Conservation (phyloP, 2,888 invertebrate species). For the Cephonodes hylas region DNA sequence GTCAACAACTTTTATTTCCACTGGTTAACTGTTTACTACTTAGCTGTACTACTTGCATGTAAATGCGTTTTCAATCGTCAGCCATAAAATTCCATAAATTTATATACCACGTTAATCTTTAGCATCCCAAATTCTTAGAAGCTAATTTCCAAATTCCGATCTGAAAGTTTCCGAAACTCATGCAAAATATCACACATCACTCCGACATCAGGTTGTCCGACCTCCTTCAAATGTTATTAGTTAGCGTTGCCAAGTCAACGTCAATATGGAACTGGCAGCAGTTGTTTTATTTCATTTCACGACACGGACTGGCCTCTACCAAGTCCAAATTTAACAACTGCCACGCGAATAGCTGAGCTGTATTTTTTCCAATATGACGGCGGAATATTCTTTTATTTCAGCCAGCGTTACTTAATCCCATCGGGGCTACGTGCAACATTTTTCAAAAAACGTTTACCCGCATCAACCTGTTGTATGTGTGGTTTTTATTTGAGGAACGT, state of each 20-base stretch:
- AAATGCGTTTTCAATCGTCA: not conserved
- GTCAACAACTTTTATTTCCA: too few relatives aligned
- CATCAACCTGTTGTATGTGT: too few relatives aligned
- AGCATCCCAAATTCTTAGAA: not conserved
- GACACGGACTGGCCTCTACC: constrained; percentile 25
- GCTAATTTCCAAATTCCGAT: not conserved
- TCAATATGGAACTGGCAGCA: constrained; percentile 34
- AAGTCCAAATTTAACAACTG: not conserved
- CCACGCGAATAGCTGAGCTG: not conserved
- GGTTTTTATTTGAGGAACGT: not conserved
- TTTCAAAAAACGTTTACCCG: not conserved
- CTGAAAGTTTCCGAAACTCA: not conserved
- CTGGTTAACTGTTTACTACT: too few relatives aligned
- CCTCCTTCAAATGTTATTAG: constrained; percentile 47
- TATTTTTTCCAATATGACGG: not conserved
- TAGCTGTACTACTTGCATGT: too few relatives aligned
- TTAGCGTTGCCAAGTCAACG: constrained; percentile 39
- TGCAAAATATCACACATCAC: constrained; percentile 9
- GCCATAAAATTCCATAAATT: not conserved
- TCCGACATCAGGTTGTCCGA: constrained; percentile 27
- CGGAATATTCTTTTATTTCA: not conserved
- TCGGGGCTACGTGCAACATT: not conserved
- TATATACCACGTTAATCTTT: not conserved
- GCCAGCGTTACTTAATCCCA: not conserved
- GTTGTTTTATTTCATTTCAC: constrained; percentile 43